Evolutionary conservation across 2,888 invertebrate genomes (phyloP), one percentile per base, ranked within the genome.

Genomic region (Calameuta filiformis): DNA sequence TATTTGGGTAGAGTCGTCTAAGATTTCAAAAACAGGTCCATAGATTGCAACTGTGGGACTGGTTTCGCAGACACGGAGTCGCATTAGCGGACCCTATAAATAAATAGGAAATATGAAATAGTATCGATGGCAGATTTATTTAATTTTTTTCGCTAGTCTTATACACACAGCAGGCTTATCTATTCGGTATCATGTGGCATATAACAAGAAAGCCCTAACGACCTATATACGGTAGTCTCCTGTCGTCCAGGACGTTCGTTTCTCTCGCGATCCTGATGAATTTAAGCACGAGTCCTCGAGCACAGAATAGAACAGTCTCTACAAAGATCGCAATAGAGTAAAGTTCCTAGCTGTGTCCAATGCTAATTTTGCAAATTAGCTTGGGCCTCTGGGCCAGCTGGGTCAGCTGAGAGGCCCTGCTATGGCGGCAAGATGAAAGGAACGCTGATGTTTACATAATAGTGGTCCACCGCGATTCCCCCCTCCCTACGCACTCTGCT

Each of bases 371-470:
- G 80, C 83, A 81, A 83, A 86, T 84, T 82, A 77, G 73, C 75
- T n/a, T 35, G 40, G 71, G 33, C 71, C 73, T 75, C 73, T 75
- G 77, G 75, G 76, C 80, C 78, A 80, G 79, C 78, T 82, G 79
- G 81, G 75, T 79, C 79, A 79, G 81, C 77, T 77, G 73, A 56
- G 69, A 68, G 79, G 71, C 75, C 69, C 75, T 77, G 80, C 76
- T 78, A 79, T 78, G 92, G 91, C 94, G 93, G 93, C 93, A 89
- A 94, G 92, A 93, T 94, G 94, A 94, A 94, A 94, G 93, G 92
- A 88, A 92, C 92, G 92, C 93, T 80, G 93, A 93, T 94, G 94
- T 94, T 94, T 94, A 94, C 94, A 94, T 94, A 94, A 94, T 94
- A 94, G 94, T 93, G 94, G 94, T 93, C 94, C 94, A 93, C 93